These are phyloP conservation scores for Myiotriccus ornatus DNA, from an alignment of 2,797 vertebrate species.

Conservation along the genomic window DNA sequence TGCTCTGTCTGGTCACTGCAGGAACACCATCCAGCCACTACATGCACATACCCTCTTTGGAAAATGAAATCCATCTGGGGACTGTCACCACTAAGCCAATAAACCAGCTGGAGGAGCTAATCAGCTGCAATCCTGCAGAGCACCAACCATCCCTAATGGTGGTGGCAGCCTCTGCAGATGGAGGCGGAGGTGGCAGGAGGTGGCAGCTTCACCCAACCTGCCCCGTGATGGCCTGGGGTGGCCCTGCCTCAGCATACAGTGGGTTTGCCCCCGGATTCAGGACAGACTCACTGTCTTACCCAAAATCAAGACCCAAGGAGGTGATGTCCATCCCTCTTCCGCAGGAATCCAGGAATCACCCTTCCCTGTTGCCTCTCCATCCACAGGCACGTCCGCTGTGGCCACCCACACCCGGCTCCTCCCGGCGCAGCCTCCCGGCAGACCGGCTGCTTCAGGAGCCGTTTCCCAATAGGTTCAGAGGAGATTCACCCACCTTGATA, in stretches of 20 bases:
- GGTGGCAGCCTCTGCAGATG: neutral
- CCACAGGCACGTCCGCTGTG: neutral
- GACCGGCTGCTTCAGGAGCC: neutral
- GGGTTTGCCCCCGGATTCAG: neutral
- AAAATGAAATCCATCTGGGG: neutral
- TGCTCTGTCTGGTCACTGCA: neutral
- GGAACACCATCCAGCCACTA: neutral
- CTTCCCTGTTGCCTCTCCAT: neutral
- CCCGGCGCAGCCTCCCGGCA: fast-evolving
- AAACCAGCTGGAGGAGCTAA: neutral
- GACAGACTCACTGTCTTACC: neutral
- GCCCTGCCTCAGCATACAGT: neutral
- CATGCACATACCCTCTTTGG: neutral
- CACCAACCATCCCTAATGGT: fast-evolving
- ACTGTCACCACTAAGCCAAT: neutral
- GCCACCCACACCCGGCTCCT: neutral
- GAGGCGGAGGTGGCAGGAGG: neutral
- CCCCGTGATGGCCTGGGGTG: neutral
- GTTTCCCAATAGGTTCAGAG: neutral
- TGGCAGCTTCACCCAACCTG: neutral
- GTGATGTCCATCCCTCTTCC: neutral
- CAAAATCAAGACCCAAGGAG: neutral
- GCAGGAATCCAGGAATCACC: neutral
- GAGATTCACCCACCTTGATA: neutral
- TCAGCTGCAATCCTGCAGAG: neutral